These are phyloP conservation scores for Cheilosia vernalis DNA, from an alignment of 2,888 invertebrate species.

Conservation along the genomic window DNA sequence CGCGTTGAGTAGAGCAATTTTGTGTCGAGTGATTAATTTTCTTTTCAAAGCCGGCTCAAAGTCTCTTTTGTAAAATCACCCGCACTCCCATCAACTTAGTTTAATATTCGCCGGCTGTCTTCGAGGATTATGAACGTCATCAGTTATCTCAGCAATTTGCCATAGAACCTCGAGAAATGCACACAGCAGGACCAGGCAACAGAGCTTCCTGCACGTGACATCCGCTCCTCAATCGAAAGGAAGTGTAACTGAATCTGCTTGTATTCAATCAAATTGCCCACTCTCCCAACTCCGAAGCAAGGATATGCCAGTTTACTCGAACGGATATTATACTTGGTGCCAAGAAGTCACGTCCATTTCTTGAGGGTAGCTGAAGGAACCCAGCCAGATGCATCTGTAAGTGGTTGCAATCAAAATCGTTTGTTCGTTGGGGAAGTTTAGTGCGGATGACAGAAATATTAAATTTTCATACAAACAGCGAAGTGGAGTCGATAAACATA, in stretches of 20 bases:
- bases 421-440: not conserved
- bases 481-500: no score
- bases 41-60: no score
- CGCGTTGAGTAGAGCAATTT: not conserved
- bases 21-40: not conserved
- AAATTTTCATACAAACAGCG: no score
- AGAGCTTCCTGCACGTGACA: constrained; percentile 34
- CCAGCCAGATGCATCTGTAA: not conserved
- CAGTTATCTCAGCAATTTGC: constrained; percentile 3
- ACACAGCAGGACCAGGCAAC: constrained; percentile 8
- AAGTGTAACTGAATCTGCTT: constrained; percentile 43
- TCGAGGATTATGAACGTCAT: not conserved
- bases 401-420: not conserved
- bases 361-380: constrained; percentile 11
- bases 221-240: constrained; percentile 19
- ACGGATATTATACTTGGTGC: constrained; percentile 10
- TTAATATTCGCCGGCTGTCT: not conserved
- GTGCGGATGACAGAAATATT: no score
- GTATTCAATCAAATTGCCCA: constrained; percentile 43
- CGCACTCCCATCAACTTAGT: not conserved
- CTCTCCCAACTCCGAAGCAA: not conserved
- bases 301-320: constrained; percentile 10
- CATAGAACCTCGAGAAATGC: not conserved
- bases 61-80: not conserved
- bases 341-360: constrained; percentile 51